These are phyloP conservation scores for Oreocharis arfaki DNA, from an alignment of 2,113 vertebrate species.

Conservation along the genomic window DNA sequence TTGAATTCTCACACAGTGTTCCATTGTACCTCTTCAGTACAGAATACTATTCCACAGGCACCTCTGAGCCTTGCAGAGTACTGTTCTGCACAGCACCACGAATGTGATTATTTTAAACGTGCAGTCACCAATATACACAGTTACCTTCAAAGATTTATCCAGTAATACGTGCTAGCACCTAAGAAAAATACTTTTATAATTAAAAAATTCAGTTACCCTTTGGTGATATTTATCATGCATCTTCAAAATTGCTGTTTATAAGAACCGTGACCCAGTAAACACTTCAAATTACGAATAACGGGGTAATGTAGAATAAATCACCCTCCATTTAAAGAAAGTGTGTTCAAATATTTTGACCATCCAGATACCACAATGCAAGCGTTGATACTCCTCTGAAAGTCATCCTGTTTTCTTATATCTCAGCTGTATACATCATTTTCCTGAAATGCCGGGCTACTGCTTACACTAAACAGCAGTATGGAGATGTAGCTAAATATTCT, in stretches of 20 bases:
- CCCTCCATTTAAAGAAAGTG: neutral
- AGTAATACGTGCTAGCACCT: neutral
- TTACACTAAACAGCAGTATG: neutral
- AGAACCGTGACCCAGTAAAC: neutral
- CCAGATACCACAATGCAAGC: neutral
- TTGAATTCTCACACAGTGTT: neutral
- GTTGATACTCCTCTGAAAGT: neutral
- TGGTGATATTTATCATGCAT: neutral
- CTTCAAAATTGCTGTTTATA: neutral
- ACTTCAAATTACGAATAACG: neutral
- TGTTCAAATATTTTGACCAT: neutral
- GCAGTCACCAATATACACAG: neutral
- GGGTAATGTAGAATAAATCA: neutral
- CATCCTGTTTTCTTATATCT: neutral
- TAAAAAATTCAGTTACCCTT: neutral
- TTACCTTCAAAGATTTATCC: neutral
- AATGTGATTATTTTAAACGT: neutral
- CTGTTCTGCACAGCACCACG: neutral
- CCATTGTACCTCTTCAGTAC: neutral
- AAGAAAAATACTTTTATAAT: neutral
- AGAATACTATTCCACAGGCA: neutral
- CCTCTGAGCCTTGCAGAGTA: neutral
- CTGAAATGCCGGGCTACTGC: neutral
- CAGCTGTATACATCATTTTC: neutral
- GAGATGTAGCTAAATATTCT: neutral